Evolutionary conservation across 2,888 invertebrate species (phyloP).

Genomic region (Drosophila ustulata): DNA sequence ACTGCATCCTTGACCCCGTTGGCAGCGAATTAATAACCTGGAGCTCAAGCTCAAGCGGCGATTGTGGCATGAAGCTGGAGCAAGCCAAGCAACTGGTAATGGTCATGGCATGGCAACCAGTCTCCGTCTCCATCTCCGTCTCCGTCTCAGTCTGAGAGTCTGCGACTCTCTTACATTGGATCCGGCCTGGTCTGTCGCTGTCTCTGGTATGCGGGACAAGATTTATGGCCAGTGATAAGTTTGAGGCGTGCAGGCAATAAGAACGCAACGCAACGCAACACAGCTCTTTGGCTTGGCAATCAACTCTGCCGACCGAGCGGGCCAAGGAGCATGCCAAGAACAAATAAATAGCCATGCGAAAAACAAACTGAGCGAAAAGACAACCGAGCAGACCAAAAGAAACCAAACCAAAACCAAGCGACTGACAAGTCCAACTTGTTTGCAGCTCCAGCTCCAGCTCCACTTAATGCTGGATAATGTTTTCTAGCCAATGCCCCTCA

Average conservation of each 20-base stretch:
- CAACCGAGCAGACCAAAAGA: slow-evolving; percentile 8
- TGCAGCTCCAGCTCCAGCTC: slow-evolving; percentile 20
- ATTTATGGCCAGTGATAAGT: slow-evolving; percentile 81
- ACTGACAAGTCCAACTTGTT: slow-evolving; percentile 50
- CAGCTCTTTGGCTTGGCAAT: slow-evolving; percentile 34
- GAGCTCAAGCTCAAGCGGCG: slow-evolving; percentile 29
- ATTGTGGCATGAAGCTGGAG: slow-evolving; percentile 37
- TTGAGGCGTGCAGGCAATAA: slow-evolving; percentile 81
- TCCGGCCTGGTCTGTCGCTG: slow-evolving; percentile 56
- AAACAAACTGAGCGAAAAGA: slow-evolving; percentile 49
- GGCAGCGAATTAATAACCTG: slow-evolving; percentile 57
- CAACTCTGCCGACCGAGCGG: slow-evolving; percentile 11
- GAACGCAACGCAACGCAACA: slow-evolving; percentile 51
- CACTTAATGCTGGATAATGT: slow-evolving; percentile 19
- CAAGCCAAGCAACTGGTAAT: slow-evolving; percentile 60
- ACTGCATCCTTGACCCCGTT: slow-evolving; percentile 78
- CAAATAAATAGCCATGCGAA: slow-evolving; percentile 63
- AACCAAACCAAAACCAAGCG: slow-evolving; percentile 30
- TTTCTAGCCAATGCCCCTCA: slow-evolving; percentile 3
- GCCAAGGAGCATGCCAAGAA: slow-evolving; percentile 64
- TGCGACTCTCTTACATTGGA: slow-evolving; percentile 27
- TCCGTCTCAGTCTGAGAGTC: not conserved
- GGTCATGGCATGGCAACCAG: slow-evolving; percentile 78
- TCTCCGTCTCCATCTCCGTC: slow-evolving; percentile 31
- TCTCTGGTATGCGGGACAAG: slow-evolving; percentile 74